Conservation (phyloP, 2,113 vertebrate species). For the Actenoides lindsayi region DNA sequence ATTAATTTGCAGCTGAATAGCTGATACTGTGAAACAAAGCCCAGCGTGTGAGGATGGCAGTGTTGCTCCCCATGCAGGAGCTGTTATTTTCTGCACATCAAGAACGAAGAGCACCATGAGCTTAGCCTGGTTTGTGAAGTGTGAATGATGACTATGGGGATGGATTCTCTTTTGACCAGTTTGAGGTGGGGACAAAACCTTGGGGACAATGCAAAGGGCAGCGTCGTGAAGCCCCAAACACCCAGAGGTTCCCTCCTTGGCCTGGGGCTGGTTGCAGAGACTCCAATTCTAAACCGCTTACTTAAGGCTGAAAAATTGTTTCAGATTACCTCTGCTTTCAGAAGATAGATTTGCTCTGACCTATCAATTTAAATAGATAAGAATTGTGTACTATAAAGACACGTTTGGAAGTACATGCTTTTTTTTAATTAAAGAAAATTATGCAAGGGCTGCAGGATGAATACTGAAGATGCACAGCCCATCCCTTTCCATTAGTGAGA, state of each 20-base stretch:
- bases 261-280: neutral
- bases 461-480: neutral
- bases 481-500: neutral
- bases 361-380: neutral
- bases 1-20: neutral
- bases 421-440: neutral
- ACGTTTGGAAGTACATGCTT: neutral
- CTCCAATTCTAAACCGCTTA: neutral
- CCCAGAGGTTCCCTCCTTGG: accelerated
- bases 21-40: neutral
- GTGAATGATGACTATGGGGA: accelerated
- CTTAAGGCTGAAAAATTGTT: neutral
- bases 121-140: neutral
- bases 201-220: neutral
- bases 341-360: neutral
- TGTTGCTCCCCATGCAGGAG: neutral
- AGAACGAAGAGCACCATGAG: neutral
- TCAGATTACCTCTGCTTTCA: neutral
- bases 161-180: neutral
- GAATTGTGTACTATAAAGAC: neutral
- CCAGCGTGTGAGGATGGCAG: neutral
- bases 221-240: accelerated
- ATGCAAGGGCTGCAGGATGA: neutral
- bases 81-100: neutral
- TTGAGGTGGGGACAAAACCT: accelerated